Evolutionary conservation across 2,797 vertebrate genomes (phyloP), one percentile per base, ranked within the genome.

Genomic region (Halcyon badia): DNA sequence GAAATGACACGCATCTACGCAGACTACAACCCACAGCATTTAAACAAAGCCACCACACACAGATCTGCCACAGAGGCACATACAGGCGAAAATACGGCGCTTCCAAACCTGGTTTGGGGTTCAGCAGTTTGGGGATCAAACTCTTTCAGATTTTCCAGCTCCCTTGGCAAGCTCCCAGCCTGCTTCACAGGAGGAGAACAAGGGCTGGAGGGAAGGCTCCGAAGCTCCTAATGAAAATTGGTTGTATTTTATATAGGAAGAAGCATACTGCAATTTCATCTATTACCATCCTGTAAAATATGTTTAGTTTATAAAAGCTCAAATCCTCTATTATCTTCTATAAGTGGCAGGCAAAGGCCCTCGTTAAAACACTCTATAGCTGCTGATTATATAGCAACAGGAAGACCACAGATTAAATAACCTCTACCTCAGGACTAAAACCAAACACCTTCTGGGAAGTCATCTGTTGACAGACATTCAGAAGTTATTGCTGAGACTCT

Each of bases 261-360:
- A 84, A 85, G 37, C 2, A 0, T 26, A n/a, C 15, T 30, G 60
- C 28, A 51, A 28, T 54, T 94, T 69, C 18, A 65, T 64, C 89
- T 93, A n/a, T 70, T 91, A 87, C 56, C 25, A 9, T 42, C 54
- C 76, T 70, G 69, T 61, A 82, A 96, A 93, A 92, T 30, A 57
- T 10, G 44, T 62, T 89, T 25, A 24, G 17, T 78, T 96, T 85
- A 61, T 70, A 88, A 92, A 94, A 91, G 60, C 79, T 54, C 37
- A 83, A 91, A 95, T 91, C 82, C 84, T 84, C 85, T 84, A 90
- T 85, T 64, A 92, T 77, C 90, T 73, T 68, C 81, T 82, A 9
- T 9, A 94, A 94, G 70, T 37, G 44, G 76, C 41, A 82, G 49
- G 88, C 61, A 94, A 87, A 93, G 64, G 54, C 35, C 72, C 81